Conservation (phyloP, 2,888 invertebrate genomes). For the Lasioglossum lativentre region DNA sequence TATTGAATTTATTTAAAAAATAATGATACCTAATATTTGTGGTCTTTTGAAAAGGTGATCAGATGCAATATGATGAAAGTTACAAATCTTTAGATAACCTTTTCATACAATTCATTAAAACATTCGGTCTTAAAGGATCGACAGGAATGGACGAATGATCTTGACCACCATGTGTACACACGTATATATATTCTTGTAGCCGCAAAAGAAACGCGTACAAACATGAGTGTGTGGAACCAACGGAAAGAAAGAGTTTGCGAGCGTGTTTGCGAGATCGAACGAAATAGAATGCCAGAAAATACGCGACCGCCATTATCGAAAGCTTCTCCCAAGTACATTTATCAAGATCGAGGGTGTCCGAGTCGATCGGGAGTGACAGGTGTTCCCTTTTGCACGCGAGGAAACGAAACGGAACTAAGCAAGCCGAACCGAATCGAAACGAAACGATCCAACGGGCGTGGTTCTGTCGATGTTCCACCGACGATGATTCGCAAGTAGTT, state of each 20-base stretch:
- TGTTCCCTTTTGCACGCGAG: constrained; percentile 29
- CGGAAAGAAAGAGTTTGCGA: neutral
- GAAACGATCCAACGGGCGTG: constrained; percentile 51
- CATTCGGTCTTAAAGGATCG: neutral
- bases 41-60: too few relatives aligned
- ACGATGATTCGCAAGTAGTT: constrained; percentile 16
- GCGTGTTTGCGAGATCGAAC: neutral
- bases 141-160: neutral
- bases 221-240: neutral
- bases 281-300: neutral
- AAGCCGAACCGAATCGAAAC: neutral
- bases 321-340: neutral
- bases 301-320: neutral
- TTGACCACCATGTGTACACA: neutral
- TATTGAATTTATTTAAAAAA: neutral
- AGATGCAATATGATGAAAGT: too few relatives aligned
- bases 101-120: too few relatives aligned
- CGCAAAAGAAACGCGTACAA: constrained; percentile 2
- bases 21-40: too few relatives aligned
- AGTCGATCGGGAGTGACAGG: constrained; percentile 33
- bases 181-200: constrained; percentile 33
- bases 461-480: constrained; percentile 56
- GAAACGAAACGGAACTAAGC: neutral
- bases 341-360: neutral
- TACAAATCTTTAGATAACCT: too few relatives aligned